Evolutionary conservation across 2,888 invertebrate genomes (phyloP).

Genomic region (Microdon myrmicae): DNA sequence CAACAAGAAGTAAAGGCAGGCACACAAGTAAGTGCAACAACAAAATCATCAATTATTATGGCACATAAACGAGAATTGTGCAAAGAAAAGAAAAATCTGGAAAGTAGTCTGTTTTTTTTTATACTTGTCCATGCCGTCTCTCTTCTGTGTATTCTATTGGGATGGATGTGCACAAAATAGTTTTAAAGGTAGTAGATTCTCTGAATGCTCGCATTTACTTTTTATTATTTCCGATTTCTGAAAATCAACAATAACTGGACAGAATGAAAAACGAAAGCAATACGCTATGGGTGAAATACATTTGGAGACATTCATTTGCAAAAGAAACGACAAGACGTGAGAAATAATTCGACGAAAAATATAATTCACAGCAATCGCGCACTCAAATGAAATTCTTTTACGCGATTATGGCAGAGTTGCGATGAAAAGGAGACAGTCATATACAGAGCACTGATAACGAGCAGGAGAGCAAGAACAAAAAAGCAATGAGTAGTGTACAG

Average conservation of each 20-base stretch:
- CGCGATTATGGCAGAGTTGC: constrained; percentile 47
- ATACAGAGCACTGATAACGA: constrained; percentile 14
- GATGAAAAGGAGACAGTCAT: constrained; percentile 15
- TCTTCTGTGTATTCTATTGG: constrained; percentile 1
- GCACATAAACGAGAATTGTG: constrained; percentile 49
- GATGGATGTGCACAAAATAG: too few relatives aligned
- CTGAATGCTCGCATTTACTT: too few relatives aligned
- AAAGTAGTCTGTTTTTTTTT: constrained; percentile 46
- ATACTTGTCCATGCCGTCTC: constrained; percentile 32
- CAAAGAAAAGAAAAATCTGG: constrained; percentile 48
- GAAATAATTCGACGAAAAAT: constrained; percentile 51
- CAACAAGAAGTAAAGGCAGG: constrained; percentile 14
- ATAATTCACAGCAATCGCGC: constrained; percentile 49
- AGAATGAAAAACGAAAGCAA: too few relatives aligned
- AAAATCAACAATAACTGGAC: too few relatives aligned
- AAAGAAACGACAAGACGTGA: constrained; percentile 38
- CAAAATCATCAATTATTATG: constrained; percentile 40
- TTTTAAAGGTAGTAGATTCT: too few relatives aligned
- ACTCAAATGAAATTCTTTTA: constrained; percentile 47
- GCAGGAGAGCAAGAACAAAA: constrained; percentile 16
- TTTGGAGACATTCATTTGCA: too few relatives aligned
- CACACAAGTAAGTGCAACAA: constrained; percentile 20
- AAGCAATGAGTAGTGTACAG: constrained; percentile 18
- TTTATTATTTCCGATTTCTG: too few relatives aligned
- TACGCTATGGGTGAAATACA: too few relatives aligned